Base-by-base conservation (phyloP, 2,797 vertebrate genomes). In the Clarias fuscus region DNA sequence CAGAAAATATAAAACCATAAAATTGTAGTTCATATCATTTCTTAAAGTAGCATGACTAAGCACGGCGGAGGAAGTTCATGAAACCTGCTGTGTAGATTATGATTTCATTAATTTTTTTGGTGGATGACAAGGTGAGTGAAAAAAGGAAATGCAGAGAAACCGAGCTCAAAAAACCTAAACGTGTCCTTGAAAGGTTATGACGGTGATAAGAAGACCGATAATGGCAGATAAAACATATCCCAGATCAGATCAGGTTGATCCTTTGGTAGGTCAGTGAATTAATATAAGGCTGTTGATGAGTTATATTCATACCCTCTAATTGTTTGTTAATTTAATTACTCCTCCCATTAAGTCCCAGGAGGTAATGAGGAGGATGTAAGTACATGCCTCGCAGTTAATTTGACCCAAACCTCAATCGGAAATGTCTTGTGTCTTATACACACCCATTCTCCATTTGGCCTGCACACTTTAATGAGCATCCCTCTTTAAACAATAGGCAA, bases 401-500 rank as follows among this genome's bases (percentile, higher is more conserved):
- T 86, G 84, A 83, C 83, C 76, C 62, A 68, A 53, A 81, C 86
- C 82, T 70, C 82, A 90, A 85, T 90, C 85, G 87, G 90, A 90
- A 90, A 87, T 82, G 62, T 83, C 85, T 82, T 88, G 83, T 88
- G 88, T 90, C 89, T 88, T 82, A 85, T 82, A 33, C 84, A 88
- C 87, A 87, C 85, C 79, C 86, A 88, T 81, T 85, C 80, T 85
- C 67, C 88, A 89, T 89, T 91, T 90, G 85, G 72, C 82, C 68
- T 83, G 33, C 59, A 83, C 88, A 78, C 77, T 78, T 86, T 90
- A 91, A 88, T 89, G 83, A 89, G 85, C 85, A 86, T 84, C 86
- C 88, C 83, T 84, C 84, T 85, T 90, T 90, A 91, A 85, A 92
- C 90, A 92, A 91, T 89, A 85, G 85, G 70, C 56, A 62, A 84